Evolutionary conservation across 2,888 invertebrate species (phyloP), one percentile per base, ranked within the genome.

Genomic region (Tachina grossa): DNA sequence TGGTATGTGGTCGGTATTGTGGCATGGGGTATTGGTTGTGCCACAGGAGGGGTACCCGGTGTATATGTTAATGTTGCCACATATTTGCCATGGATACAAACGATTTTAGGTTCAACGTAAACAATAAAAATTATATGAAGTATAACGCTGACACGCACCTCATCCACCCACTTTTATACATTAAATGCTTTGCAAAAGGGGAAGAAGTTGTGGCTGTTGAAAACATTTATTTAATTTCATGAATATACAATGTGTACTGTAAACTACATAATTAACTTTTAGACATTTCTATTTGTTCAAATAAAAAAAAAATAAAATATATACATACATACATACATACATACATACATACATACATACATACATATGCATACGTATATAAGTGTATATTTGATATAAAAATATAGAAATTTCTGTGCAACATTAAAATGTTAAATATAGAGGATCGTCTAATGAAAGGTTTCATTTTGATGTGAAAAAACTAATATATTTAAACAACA

Each of bases 11-110:
- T 92, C 11, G 94, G 94, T 0, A 87, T 94, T 63, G 94, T 94
- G 16, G 93, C 94, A 19, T 94, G 94, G 94, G 94, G 94, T 57
- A 93, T 94, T 63, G 94, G 93, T n/a, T 94, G 94, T 88, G 97
- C 96, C 0, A 93, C 93, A 87, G 92, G 94, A 0, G 95, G 95
- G 81, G 94, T 97, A 9, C 96, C 96, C 0, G 97, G 95, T 0
- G 96, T 96, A 22, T 97, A 97, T 90, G 95, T 96, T 39, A 96
- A 96, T 89, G 94, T 97, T 2, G 94, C 94, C 9, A 95, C 94
- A 39, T 95, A 95, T 87, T 89, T 95, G 65, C 92, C 94, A 5
- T 97, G 96, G 96, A 95, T 96, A 91, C 94, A 94, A 88, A 93
- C 90, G 3, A 90, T 91, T 10, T 86, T 91, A 51, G 89, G 89